phyloP scores from a whole-genome alignment of 2,113 vertebrate genomes.

The Alces alces region DNA sequence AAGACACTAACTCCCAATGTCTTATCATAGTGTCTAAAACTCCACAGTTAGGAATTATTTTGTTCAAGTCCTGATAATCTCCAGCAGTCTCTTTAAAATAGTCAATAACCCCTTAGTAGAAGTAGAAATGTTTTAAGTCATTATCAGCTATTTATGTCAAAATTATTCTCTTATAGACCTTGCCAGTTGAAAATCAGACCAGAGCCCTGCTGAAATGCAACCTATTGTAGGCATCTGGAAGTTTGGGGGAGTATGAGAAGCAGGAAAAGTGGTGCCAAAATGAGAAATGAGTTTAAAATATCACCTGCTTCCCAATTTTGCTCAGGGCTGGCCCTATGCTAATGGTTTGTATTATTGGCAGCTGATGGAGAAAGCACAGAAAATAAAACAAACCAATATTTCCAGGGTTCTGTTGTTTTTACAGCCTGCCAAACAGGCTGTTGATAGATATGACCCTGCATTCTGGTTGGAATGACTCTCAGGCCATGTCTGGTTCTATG shows the following conservation, averaged over 20 bases:
- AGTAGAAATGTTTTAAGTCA: background rate
- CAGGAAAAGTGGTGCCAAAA: background rate
- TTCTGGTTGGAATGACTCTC: background rate
- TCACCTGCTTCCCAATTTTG: background rate
- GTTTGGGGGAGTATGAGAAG: background rate
- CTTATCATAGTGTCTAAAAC: background rate
- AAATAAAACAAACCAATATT: constrained; percentile 21
- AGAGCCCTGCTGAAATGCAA: background rate
- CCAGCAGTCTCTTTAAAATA: background rate
- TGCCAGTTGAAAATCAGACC: background rate
- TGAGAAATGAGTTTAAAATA: background rate
- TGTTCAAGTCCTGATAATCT: background rate
- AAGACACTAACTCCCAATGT: background rate
- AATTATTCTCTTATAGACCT: background rate
- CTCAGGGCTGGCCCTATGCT: background rate
- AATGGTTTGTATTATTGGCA: background rate
- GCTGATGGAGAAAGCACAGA: background rate
- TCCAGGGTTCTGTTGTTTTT: background rate
- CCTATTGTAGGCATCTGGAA: background rate
- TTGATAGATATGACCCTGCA: background rate
- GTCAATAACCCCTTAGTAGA: background rate
- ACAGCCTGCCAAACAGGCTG: constrained; percentile 7
- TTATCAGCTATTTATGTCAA: background rate
- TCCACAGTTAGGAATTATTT: background rate
- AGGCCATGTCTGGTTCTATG: background rate